Evolutionary conservation across 2,113 vertebrate genomes (phyloP).

Genomic region (Crotalus horridus): DNA sequence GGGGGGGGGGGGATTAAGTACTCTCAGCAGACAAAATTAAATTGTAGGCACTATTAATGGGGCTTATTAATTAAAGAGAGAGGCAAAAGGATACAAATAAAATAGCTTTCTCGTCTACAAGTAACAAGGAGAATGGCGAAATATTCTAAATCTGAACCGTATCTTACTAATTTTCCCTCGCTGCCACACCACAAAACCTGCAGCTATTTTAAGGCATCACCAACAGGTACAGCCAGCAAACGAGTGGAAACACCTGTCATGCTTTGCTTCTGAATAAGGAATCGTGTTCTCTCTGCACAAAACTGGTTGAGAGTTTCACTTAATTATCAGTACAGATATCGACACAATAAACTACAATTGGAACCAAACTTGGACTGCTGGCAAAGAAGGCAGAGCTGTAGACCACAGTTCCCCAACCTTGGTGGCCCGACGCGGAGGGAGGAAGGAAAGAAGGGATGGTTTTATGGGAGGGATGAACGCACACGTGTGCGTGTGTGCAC

Average conservation of each 20-base stretch:
- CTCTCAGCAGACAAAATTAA: constrained; percentile 32
- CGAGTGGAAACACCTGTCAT: not conserved
- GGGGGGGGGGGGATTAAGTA: constrained; percentile 26
- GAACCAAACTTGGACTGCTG: not conserved
- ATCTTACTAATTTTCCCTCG: not conserved
- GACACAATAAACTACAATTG: not conserved
- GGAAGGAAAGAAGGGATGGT: too few relatives aligned
- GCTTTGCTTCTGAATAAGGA: not conserved
- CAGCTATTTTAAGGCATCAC: not conserved
- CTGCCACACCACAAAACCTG: not conserved
- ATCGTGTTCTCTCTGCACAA: not conserved
- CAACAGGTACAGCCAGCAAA: not conserved
- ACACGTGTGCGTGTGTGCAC: too few relatives aligned
- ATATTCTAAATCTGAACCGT: not conserved
- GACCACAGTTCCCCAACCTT: too few relatives aligned
- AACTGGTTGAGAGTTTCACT: not conserved
- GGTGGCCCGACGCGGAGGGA: too few relatives aligned
- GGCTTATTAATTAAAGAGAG: constrained; percentile 27
- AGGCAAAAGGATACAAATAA: not conserved
- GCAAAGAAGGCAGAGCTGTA: not conserved
- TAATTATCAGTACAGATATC: not conserved
- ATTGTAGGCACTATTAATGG: constrained; percentile 24
- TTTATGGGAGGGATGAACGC: too few relatives aligned
- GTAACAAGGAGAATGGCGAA: not conserved
- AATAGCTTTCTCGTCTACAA: not conserved